phyloP scores from a whole-genome alignment of 2,888 invertebrate genomes.

The Eulithis prunata region DNA sequence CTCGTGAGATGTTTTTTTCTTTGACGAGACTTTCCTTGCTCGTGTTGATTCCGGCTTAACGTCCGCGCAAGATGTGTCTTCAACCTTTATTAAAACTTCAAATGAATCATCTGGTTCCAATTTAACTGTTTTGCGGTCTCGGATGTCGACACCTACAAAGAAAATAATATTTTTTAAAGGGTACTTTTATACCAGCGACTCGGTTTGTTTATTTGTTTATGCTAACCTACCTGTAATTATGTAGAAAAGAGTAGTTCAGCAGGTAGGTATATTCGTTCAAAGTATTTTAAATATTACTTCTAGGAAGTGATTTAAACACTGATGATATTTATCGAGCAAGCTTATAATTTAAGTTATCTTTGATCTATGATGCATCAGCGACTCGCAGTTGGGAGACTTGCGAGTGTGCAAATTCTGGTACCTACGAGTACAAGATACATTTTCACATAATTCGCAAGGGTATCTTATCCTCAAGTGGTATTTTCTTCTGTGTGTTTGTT shows the following conservation, averaged over 20 bases:
- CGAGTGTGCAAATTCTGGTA: conserved; percentile 24
- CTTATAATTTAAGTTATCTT: no score
- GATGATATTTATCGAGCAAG: no score
- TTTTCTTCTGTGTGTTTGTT: conserved; percentile 29
- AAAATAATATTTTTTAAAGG: no score
- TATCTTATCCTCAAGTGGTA: conserved; percentile 30
- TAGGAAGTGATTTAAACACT: no score
- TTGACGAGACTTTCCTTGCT: background rate
- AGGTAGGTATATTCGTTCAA: no score
- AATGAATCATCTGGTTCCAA: conserved; percentile 7
- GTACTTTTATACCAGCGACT: background rate
- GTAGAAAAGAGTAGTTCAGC: no score
- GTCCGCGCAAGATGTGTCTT: background rate
- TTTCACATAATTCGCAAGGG: no score
- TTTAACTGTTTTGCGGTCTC: conserved; percentile 13
- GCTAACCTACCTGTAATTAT: no score
- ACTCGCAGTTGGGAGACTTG: conserved; percentile 31
- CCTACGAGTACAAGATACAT: no score
- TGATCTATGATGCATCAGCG: background rate
- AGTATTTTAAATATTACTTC: no score
- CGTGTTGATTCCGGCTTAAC: background rate
- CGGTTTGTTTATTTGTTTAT: no score
- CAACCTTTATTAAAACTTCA: background rate
- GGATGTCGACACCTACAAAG: conserved; percentile 12
- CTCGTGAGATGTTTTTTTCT: background rate